Conservation (phyloP, 2,888 invertebrate species). For the Erynnis tages region DNA sequence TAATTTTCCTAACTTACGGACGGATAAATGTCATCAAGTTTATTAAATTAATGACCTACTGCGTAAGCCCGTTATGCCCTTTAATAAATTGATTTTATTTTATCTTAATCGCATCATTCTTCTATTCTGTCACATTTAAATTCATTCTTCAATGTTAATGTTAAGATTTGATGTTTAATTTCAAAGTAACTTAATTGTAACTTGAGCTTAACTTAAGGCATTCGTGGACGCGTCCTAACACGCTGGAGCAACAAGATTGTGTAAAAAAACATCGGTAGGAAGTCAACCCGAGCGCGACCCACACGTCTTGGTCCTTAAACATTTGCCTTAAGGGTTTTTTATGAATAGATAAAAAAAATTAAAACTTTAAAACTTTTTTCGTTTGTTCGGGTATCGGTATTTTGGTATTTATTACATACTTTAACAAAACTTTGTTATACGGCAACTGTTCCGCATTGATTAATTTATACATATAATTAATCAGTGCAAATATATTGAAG, state of each 20-base stretch:
- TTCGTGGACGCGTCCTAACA: conserved; percentile 62
- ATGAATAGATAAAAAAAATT: no score
- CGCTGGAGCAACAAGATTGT: conserved; percentile 77
- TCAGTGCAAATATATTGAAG: no score
- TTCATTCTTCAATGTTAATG: no score
- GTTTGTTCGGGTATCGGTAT: no score
- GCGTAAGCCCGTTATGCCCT: background rate
- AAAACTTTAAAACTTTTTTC: no score
- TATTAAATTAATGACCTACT: background rate
- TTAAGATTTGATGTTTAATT: no score
- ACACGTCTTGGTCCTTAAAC: conserved; percentile 56
- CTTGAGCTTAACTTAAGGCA: conserved; percentile 27
- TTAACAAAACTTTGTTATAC: no score
- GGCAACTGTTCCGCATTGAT: no score
- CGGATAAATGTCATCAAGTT: background rate
- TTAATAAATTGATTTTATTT: no score
- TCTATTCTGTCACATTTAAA: background rate
- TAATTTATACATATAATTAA: no score
- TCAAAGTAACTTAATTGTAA: conserved; percentile 19
- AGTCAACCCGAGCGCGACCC: conserved; percentile 64
- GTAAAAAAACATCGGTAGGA: conserved; percentile 82
- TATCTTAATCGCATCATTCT: background rate
- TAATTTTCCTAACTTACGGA: background rate
- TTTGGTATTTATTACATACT: no score
- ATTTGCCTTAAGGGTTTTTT: background rate